Evolutionary conservation across 2,797 vertebrate genomes (phyloP).

Genomic region (Poeciliopsis paucimaculata): DNA sequence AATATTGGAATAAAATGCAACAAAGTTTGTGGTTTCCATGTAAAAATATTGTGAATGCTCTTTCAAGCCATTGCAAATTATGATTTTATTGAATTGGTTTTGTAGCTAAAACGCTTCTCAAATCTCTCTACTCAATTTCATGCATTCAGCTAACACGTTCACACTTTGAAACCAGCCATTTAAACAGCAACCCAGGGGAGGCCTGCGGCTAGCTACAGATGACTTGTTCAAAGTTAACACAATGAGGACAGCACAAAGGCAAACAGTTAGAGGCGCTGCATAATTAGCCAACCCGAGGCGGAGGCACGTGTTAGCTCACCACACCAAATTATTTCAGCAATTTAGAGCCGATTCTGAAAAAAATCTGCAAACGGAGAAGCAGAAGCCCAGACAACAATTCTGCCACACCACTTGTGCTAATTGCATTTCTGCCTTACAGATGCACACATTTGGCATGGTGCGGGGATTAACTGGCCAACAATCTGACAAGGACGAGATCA

Average conservation of each 20-base stretch:
- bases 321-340: slow-evolving; percentile 48
- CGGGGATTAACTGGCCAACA: slow-evolving; percentile 16
- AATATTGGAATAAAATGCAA: not conserved
- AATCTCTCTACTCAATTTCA: slow-evolving; percentile 24
- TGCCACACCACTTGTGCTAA: slow-evolving; percentile 34
- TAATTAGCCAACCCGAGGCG: slow-evolving; percentile 65
- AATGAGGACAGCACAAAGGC: slow-evolving; percentile 63
- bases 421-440: slow-evolving; percentile 43
- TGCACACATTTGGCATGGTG: slow-evolving; percentile 34
- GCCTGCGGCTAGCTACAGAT: slow-evolving; percentile 62
- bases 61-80: not conserved
- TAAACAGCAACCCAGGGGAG: slow-evolving; percentile 44
- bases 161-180: slow-evolving; percentile 52
- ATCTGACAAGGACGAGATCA: slow-evolving; percentile 19
- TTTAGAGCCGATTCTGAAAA: slow-evolving; percentile 22
- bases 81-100: slow-evolving; percentile 12
- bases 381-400: not conserved
- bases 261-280: slow-evolving; percentile 52
- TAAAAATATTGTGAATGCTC: not conserved
- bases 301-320: slow-evolving; percentile 34
- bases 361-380: slow-evolving; percentile 9
- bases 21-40: not conserved
- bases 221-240: slow-evolving; percentile 64
- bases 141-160: slow-evolving; percentile 60
- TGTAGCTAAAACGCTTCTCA: slow-evolving; percentile 1